A percentile compares a stretch with the other conserved stretches of the same genome.
Conservation (phyloP, 1,140 invertebrate genomes). For the Leptopilina boulardi region DNA sequence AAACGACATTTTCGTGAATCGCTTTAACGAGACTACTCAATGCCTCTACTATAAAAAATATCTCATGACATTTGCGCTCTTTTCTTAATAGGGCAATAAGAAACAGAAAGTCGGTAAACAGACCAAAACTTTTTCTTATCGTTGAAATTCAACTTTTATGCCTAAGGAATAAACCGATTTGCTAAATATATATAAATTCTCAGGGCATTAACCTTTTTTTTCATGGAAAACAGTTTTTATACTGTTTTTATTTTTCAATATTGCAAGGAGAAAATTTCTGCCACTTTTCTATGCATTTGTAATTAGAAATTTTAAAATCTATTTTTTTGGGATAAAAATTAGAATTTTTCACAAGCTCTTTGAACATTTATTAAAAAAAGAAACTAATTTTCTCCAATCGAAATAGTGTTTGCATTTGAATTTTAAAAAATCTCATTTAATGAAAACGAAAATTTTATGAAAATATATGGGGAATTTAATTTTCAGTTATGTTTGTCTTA, state of each 20-base stretch:
- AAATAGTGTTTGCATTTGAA: neutral
- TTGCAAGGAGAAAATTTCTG: too few relatives aligned
- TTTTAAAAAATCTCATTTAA: neutral
- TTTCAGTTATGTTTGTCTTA: neutral
- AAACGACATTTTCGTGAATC: conserved; percentile 10
- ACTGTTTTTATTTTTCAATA: too few relatives aligned
- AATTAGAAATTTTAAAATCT: too few relatives aligned
- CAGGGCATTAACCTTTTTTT: too few relatives aligned
- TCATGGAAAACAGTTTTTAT: too few relatives aligned
- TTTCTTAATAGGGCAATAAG: neutral
- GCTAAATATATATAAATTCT: too few relatives aligned
- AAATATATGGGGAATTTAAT: neutral
- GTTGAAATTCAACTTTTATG: neutral
- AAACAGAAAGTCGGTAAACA: neutral
- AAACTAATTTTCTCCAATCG: too few relatives aligned
- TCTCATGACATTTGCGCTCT: neutral
- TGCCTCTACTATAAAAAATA: conserved; percentile 4
- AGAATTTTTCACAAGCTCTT: too few relatives aligned
- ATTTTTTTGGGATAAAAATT: too few relatives aligned
- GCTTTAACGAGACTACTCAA: neutral
- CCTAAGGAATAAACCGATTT: neutral
- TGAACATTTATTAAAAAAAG: too few relatives aligned
- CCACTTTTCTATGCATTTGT: too few relatives aligned
- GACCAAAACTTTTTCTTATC: neutral
- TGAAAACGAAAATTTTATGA: neutral